Percentiles rank a stretch among this genome's conserved stretches.
phyloP scores from a whole-genome alignment of 37 sponge, comb jelly and placozoan genomes.

The Ephydatia muelleri region DNA sequence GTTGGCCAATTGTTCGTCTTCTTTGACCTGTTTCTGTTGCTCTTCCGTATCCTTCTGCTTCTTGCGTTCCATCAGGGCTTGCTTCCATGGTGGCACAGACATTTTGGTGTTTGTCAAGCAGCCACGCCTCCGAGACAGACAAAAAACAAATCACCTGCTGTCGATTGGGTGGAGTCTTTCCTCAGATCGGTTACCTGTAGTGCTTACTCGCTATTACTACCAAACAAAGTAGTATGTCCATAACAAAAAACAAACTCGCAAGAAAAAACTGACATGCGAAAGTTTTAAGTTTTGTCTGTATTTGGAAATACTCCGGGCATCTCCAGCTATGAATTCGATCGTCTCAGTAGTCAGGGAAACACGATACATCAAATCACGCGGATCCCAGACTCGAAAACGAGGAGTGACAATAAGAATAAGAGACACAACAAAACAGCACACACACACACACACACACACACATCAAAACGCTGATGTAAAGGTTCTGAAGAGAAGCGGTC shows the following conservation, averaged over 20 bases:
- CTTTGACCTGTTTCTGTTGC: constrained; percentile 48
- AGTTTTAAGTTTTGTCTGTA: background rate
- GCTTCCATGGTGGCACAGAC: constrained; percentile 79
- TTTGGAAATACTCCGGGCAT: background rate
- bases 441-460: background rate
- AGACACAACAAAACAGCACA: background rate
- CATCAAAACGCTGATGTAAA: background rate
- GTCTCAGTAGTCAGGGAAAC: background rate
- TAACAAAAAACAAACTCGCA: background rate
- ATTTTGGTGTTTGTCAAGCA: constrained; percentile 22
- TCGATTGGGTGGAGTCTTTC: background rate
- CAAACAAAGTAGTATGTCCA: background rate
- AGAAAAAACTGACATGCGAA: background rate
- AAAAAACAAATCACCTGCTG: background rate
- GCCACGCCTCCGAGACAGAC: background rate
- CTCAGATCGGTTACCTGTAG: background rate
- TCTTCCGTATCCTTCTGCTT: constrained; percentile 74
- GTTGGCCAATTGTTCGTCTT: constrained; percentile 41
- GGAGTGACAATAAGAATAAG: no score
- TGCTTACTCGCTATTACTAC: background rate
- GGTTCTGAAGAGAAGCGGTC: background rate
- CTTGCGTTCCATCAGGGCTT: constrained; percentile 64
- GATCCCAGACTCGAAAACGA: background rate
- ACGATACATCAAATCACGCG: background rate
- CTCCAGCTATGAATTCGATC: background rate